Conservation (phyloP, 2,888 invertebrate species). For the Euplagia quadripunctaria region DNA sequence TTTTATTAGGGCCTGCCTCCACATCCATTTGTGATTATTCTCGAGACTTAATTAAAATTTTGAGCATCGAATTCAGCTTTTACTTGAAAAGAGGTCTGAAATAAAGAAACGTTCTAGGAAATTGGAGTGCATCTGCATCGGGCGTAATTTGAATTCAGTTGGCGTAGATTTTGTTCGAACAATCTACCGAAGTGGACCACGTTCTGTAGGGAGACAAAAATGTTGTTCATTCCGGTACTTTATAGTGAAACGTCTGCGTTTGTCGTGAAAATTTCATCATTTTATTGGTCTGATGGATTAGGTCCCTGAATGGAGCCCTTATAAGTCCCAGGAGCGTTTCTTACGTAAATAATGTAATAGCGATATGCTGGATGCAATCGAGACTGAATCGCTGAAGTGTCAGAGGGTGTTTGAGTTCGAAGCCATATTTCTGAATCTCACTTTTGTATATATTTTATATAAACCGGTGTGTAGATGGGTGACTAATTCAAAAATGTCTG, state of each 20-base stretch:
- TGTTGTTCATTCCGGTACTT: constrained; percentile 2
- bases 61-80: constrained; percentile 8
- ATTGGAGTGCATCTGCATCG: constrained; percentile 38
- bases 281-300: constrained; percentile 10
- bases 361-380: background rate
- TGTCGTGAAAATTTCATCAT: constrained; percentile 4
- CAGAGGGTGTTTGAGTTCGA: too few relatives aligned
- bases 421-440: too few relatives aligned
- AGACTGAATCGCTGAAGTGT: background rate
- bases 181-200: constrained; percentile 6
- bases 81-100: background rate
- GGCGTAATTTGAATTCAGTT: constrained; percentile 31
- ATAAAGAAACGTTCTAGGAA: constrained; percentile 18
- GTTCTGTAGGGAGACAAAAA: constrained; percentile 6
- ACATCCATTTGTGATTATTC: background rate
- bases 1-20: constrained; percentile 32
- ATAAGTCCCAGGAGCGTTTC: background rate
- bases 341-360: constrained; percentile 2
- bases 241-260: background rate
- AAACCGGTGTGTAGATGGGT: too few relatives aligned
- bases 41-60: constrained; percentile 17
- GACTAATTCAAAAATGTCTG: too few relatives aligned
- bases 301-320: background rate
- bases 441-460: too few relatives aligned
- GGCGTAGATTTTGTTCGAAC: constrained; percentile 8